Conservation (phyloP, 2,888 invertebrate species). For the Myopa tessellatipennis region DNA sequence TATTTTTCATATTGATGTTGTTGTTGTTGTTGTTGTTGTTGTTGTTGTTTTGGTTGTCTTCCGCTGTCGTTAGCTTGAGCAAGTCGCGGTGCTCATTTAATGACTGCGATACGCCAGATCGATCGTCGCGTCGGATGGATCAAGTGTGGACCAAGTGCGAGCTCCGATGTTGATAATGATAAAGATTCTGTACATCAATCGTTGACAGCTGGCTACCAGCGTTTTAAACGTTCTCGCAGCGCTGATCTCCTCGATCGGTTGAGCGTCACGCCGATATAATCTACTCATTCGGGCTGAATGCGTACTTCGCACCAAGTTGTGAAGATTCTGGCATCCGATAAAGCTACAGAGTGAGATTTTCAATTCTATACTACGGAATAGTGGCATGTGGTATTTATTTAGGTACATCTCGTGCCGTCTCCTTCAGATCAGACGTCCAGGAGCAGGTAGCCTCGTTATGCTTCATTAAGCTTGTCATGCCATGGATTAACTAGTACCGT, state of each 20-base stretch:
- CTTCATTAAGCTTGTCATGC: conserved; percentile 33
- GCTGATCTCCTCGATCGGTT: conserved; percentile 24
- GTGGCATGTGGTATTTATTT: background rate
- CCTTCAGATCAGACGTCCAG: conserved; percentile 23
- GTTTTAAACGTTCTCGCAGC: conserved; percentile 29
- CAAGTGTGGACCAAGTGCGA: conserved; percentile 33
- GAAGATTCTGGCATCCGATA: conserved; percentile 40
- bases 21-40: background rate
- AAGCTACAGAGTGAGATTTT: conserved; percentile 33
- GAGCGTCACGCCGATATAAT: conserved; percentile 11
- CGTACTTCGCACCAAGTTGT: conserved; percentile 43
- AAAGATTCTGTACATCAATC: conserved; percentile 50
- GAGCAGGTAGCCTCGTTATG: conserved; percentile 24
- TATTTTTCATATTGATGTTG: background rate
- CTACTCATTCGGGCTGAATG: conserved; percentile 35
- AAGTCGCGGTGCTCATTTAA: conserved; percentile 41
- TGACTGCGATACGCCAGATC: conserved; percentile 39
- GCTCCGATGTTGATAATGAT: conserved; percentile 48
- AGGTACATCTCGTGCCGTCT: background rate
- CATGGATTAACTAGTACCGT: background rate
- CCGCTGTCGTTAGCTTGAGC: background rate
- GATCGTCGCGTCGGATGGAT: conserved; percentile 7
- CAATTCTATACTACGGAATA: conserved; percentile 4
- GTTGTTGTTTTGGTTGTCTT: background rate
- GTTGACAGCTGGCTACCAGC: conserved; percentile 49